Base-by-base conservation (phyloP, 2,113 vertebrate genomes). In the Triplophysa tibetana region DNA sequence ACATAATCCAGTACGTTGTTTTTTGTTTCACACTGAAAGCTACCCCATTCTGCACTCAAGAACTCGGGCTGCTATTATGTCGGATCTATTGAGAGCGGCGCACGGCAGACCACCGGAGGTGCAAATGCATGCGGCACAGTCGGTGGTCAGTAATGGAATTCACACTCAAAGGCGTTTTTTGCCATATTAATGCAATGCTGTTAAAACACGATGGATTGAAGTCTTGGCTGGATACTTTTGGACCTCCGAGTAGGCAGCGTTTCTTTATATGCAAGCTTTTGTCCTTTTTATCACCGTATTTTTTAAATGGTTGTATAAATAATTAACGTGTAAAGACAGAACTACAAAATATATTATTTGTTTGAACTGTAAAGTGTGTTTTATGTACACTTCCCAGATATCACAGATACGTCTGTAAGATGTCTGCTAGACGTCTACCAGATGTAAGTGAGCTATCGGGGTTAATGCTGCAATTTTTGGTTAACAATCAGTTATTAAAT, bases 111-210 rank as follows among this genome's bases (percentile, higher is more conserved):
- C 61, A n/a, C 65, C 60, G 12, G n/a, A 62, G 48, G 64, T 56
- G 45, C 45, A 72, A 80, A 80, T 73, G 33, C 21, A 29, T 52
- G n/a, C 54, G 8, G 10, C 78, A 24, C 24, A 66, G 62, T 58
- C 29, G 29, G 79, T 26, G 50, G 38, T 29, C 54, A 33, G 61
- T 29, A 56, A 67, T 73, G 16, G 17, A 69, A 69, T 50, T 50
- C 13, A 50, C 3, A 69, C 33, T 45, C 2, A 17, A 2, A 64
- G 9, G 41, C 23, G 16, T 67, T 24, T 66, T 19, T 11, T 6
- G 14, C 5, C 2, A 3, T 21, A 58, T 58, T 23, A 24, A 43
- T 78, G 64, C 63, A 41, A 1, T 45, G 64, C 33, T 54, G 23
- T 26, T 50, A 50, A 48, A 50, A 16, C 23, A 21, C 9, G 19